phyloP scores from a whole-genome alignment of 2,797 vertebrate species.

The Diglossa cyanea region DNA sequence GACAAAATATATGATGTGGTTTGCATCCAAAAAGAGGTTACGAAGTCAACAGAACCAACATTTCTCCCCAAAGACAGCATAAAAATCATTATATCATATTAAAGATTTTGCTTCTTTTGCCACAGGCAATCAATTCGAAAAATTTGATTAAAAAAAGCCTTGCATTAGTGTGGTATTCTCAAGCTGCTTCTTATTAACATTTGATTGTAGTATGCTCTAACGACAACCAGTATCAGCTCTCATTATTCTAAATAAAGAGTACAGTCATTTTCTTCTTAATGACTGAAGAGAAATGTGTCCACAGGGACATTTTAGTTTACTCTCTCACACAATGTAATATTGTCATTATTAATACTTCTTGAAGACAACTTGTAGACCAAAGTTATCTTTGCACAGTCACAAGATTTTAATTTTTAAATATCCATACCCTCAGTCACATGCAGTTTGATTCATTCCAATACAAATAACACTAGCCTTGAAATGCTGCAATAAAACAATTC shows the following conservation, averaged over 20 bases:
- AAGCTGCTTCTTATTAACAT: slow-evolving; percentile 44
- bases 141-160: slow-evolving; percentile 67
- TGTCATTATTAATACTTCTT: slow-evolving; percentile 39
- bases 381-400: neutral
- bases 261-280: slow-evolving; percentile 63
- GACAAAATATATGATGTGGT: neutral
- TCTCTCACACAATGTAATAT: slow-evolving; percentile 40
- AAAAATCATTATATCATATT: slow-evolving; percentile 26
- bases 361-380: neutral
- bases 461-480: neutral
- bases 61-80: neutral
- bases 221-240: slow-evolving; percentile 16
- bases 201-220: slow-evolving; percentile 31
- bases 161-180: slow-evolving; percentile 49
- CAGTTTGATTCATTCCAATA: neutral
- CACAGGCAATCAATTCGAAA: slow-evolving; percentile 53
- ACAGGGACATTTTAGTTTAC: slow-evolving; percentile 39
- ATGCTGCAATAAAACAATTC: neutral
- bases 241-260: slow-evolving; percentile 66
- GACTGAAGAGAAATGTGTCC: slow-evolving; percentile 46
- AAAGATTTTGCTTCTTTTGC: slow-evolving; percentile 39
- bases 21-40: neutral
- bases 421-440: neutral
- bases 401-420: neutral
- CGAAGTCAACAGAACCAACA: neutral